Percentiles rank a stretch among this genome's conserved stretches.
Evolutionary conservation across 2,113 vertebrate genomes (phyloP).

Genomic region (Mormyrus iriodes): DNA sequence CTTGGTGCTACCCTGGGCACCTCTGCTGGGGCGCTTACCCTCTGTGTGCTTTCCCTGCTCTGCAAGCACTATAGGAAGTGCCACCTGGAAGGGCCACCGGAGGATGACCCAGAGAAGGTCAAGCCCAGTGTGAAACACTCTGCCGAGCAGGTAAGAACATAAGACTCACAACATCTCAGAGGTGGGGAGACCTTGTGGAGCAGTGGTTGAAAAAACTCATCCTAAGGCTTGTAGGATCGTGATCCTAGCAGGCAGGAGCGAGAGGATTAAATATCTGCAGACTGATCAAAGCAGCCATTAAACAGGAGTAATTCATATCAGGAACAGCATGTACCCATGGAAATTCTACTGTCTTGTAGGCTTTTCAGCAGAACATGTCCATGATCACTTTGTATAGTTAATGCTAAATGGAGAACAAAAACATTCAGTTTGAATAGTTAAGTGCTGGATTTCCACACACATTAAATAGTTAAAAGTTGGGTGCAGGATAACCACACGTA

Average conservation of each 20-base stretch:
- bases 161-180: not conserved
- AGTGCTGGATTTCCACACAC: not conserved
- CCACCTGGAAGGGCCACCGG: conserved; percentile 48
- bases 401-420: not conserved
- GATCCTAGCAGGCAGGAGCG: not conserved
- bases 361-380: not conserved
- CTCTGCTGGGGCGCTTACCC: conserved; percentile 70
- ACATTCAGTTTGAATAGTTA: not conserved
- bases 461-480: not conserved
- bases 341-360: not conserved
- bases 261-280: not conserved
- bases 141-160: conserved; percentile 59
- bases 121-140: conserved; percentile 57
- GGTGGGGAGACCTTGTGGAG: not conserved
- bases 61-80: conserved; percentile 65
- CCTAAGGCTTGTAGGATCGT: not conserved
- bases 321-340: not conserved
- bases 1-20: conserved; percentile 76
- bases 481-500: not conserved
- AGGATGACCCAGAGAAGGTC: conserved; percentile 51
- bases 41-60: conserved; percentile 67
- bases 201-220: not conserved
- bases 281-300: not conserved
- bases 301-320: not conserved
- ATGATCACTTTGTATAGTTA: not conserved